These are phyloP conservation scores for Gastrophryne carolinensis DNA, from an alignment of 2,797 vertebrate genomes.

Conservation along the genomic window DNA sequence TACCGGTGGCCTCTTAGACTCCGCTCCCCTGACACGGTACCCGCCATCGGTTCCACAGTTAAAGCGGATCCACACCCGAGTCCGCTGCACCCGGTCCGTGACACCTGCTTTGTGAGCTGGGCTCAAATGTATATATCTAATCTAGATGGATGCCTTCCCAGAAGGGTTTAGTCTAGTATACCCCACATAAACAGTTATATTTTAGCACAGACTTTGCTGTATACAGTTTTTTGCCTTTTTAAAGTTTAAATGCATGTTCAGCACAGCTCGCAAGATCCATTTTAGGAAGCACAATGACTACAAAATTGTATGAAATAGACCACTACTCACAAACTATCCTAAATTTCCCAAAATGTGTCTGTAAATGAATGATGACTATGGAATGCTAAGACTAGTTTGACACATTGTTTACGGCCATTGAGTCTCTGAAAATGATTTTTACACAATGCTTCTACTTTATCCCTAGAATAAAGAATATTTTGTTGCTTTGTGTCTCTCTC, in stretches of 20 bases:
- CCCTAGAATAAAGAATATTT: background rate
- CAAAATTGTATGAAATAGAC: constrained; percentile 44
- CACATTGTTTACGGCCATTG: constrained; percentile 30
- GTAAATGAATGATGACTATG: constrained; percentile 28
- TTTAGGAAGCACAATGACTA: constrained; percentile 31
- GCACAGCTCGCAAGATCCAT: constrained; percentile 35
- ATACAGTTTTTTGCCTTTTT: constrained; percentile 1
- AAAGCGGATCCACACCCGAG: too few relatives aligned
- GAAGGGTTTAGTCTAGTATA: constrained; percentile 35
- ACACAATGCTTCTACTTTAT: constrained; percentile 3
- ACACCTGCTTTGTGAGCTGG: too few relatives aligned
- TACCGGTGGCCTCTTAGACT: too few relatives aligned
- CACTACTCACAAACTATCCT: constrained; percentile 34
- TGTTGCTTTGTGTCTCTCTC: background rate
- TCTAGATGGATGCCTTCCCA: too few relatives aligned
- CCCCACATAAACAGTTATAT: constrained; percentile 35
- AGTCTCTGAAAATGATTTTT: constrained; percentile 23
- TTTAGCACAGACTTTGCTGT: constrained; percentile 8
- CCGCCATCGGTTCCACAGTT: too few relatives aligned
- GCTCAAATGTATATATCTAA: too few relatives aligned
- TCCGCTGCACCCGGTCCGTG: too few relatives aligned
- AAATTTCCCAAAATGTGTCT: constrained; percentile 26
- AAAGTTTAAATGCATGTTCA: constrained; percentile 6
- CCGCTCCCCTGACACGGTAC: too few relatives aligned
- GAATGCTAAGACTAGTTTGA: constrained; percentile 30